Evolutionary conservation across 2,888 invertebrate genomes (phyloP).

Genomic region (Meteorus colon): DNA sequence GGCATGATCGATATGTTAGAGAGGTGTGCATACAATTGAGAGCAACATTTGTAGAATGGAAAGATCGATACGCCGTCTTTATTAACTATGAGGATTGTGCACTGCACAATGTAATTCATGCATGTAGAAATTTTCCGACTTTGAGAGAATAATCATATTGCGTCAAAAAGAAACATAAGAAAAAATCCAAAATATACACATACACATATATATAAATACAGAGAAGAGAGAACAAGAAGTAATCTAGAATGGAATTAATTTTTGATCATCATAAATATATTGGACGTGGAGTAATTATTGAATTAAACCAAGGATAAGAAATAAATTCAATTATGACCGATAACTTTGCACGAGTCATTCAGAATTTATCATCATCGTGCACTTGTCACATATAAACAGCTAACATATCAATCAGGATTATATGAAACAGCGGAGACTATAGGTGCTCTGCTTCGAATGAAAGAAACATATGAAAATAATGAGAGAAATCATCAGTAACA

Average conservation of each 20-base stretch:
- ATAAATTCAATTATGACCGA: background rate
- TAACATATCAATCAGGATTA: constrained; percentile 52
- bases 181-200: background rate
- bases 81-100: background rate
- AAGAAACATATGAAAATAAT: constrained; percentile 10
- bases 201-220: constrained; percentile 31
- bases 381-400: constrained; percentile 14
- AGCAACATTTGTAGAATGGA: background rate
- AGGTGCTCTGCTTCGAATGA: constrained; percentile 42
- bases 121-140: background rate
- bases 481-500: background rate
- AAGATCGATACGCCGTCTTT: background rate
- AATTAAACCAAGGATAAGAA: background rate
- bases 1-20: background rate
- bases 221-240: constrained; percentile 13
- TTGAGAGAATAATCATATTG: background rate
- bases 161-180: background rate
- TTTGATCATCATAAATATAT: constrained; percentile 60
- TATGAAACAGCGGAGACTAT: constrained; percentile 21
- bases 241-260: constrained; percentile 41
- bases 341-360: constrained; percentile 4
- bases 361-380: constrained; percentile 15
- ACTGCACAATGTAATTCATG: background rate
- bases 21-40: constrained; percentile 10
- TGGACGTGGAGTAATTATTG: constrained; percentile 10